Percentiles rank a stretch among this genome's conserved stretches.
Evolutionary conservation across 2,113 vertebrate species (phyloP).

Genomic region (Pseudopodoces humilis): DNA sequence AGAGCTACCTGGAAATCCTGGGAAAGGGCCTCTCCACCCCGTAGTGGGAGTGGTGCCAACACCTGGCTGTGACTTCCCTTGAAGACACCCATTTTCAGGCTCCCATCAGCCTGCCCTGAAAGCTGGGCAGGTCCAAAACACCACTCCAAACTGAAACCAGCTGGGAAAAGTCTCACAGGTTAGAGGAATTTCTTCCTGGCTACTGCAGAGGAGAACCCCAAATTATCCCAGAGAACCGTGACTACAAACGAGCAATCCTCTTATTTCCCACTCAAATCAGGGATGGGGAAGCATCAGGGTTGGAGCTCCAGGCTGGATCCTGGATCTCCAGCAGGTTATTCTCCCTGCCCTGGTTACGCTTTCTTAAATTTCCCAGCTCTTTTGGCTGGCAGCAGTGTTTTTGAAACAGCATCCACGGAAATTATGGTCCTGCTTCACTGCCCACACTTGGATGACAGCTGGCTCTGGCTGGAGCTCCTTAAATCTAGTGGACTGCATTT

Average conservation of each 20-base stretch:
- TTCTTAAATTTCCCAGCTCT: background rate
- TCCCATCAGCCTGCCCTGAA: background rate
- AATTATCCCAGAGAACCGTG: background rate
- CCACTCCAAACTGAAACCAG: background rate
- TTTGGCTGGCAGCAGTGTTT: background rate
- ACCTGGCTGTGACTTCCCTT: background rate
- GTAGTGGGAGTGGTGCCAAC: background rate
- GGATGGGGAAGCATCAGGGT: background rate
- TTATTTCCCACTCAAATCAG: background rate
- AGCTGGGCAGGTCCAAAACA: background rate
- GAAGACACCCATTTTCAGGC: background rate
- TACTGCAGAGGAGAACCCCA: background rate
- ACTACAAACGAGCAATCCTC: background rate
- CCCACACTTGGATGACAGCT: background rate
- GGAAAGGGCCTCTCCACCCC: background rate
- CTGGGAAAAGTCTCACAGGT: background rate
- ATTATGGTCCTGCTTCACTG: background rate
- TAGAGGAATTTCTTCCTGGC: background rate
- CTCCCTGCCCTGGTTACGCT: accelerated
- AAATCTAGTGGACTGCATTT: background rate
- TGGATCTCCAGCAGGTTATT: background rate
- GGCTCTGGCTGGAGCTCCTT: background rate
- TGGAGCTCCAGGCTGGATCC: background rate
- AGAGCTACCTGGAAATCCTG: background rate
- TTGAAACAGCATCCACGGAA: background rate